Base-by-base conservation (phyloP, 2,797 vertebrate species). In the Lycodopsis pacificus region DNA sequence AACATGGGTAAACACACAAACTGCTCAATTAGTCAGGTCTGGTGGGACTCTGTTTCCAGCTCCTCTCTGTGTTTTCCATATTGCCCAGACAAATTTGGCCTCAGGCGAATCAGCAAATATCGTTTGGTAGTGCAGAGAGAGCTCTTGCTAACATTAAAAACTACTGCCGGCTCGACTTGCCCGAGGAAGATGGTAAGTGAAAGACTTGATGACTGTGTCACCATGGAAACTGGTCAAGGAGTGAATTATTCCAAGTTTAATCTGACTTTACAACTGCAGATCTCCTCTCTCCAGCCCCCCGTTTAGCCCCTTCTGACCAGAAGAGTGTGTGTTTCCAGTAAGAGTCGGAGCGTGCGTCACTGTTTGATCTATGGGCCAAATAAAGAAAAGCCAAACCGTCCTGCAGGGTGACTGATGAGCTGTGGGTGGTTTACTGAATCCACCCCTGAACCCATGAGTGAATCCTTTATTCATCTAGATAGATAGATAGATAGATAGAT, bases 171-270 rank as follows among this genome's bases (percentile, higher is more conserved):
- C 80, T 42, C 69, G 64, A 77, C 73, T 77, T 25, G 73, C 83
- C 76, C 2, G 4, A 79, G 73, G 75, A 86, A 71, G 71, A 65
- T 56, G 10, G n/a, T 80, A 79, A 77, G 79, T 77, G 78, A 86
- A 84, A 83, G 71, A 77, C 81, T 34, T 66, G 72, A 85, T 85
- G 77, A 65, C 72, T 77, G 62, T 70, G 71, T 93, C 83, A 57
- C 91, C 89, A 92, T 94, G 85, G 90, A 87, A 93, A 93, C 92
- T 73, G 77, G 74, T 86, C 73, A 86, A 78, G 61, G 64, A 76
- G 71, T 67, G 17, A 82, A 65, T 80, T 79, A 88, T 81, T 88
- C 79, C 44, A 78, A 79, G 77, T 87, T 87, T 79, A 86, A 80
- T 78, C 70, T 80, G 67, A 85, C 82, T 74, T 84, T 61, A 81